These are phyloP conservation scores for Cataglyphis cursor DNA, from an alignment of 2,888 invertebrate species.

Conservation along the genomic window DNA sequence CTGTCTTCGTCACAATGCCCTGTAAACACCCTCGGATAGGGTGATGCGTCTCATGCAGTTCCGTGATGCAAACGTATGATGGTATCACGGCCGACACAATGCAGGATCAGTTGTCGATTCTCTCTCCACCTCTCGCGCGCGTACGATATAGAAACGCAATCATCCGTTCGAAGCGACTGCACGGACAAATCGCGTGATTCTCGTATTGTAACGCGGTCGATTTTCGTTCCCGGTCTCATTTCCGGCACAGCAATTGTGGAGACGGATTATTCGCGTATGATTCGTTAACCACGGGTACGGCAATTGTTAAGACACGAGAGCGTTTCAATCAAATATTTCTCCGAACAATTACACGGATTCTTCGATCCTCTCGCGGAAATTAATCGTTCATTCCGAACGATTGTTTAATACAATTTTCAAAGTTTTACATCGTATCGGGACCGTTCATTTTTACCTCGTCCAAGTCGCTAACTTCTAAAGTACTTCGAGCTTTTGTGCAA, in stretches of 20 bases:
- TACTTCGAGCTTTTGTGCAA: constrained; percentile 31
- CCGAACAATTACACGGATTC: neutral
- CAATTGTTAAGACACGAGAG: neutral
- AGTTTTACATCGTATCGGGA: neutral
- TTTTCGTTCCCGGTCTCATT: constrained; percentile 29
- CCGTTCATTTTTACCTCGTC: constrained; percentile 20
- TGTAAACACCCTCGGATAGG: constrained; percentile 11
- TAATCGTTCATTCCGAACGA: neutral
- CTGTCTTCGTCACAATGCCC: constrained; percentile 9
- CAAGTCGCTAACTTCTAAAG: constrained; percentile 30
- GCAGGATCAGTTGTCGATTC: constrained; percentile 76
- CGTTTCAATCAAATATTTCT: neutral
- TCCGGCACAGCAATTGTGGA: constrained; percentile 42
- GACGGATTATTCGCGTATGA: constrained; percentile 54
- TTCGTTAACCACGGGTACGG: neutral
- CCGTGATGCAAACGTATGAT: constrained; percentile 56
- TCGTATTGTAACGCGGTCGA: constrained; percentile 72
- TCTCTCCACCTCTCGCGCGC: constrained; percentile 36
- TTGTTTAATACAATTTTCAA: constrained; percentile 13
- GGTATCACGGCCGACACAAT: constrained; percentile 75
- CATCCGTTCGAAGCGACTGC: constrained; percentile 76
- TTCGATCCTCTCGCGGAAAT: neutral
- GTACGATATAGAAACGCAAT: constrained; percentile 62
- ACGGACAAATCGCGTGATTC: constrained; percentile 79
- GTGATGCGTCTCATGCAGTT: neutral